Conservation (phyloP, 2,888 invertebrate species). For the Lasioglossum morio region DNA sequence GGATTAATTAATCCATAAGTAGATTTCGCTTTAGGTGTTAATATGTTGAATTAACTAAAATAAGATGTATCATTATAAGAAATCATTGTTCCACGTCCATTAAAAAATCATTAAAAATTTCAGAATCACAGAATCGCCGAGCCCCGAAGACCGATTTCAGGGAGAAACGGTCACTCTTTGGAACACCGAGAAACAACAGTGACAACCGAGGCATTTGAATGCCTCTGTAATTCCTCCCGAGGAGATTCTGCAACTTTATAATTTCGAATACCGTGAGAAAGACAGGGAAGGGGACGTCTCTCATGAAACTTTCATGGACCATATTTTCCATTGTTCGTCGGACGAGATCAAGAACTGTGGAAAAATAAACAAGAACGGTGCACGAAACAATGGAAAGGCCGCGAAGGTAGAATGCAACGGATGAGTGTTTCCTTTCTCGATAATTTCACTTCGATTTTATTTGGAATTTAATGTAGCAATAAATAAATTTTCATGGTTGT, state of each 20-base stretch:
- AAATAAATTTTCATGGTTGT: neutral
- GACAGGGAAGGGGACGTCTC: neutral
- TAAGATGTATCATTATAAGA: too few relatives aligned
- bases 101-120: neutral
- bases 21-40: too few relatives aligned
- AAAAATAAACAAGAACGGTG: neutral
- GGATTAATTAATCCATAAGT: too few relatives aligned
- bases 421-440: neutral
- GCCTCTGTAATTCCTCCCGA: constrained; percentile 5
- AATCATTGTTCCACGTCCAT: too few relatives aligned
- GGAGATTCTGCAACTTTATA: neutral
- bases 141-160: neutral
- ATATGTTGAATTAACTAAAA: too few relatives aligned
- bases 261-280: constrained; percentile 1
- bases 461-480: neutral
- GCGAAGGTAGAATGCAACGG: neutral
- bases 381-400: constrained; percentile 1
- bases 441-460: constrained; percentile 2
- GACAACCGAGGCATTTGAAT: neutral
- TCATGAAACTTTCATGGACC: constrained; percentile 21
- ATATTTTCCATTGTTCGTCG: constrained; percentile 12
- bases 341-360: neutral
- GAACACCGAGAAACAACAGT: neutral
- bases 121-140: neutral
- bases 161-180: neutral